phyloP scores from a whole-genome alignment of 2,797 vertebrate species.

The Cheirogaleus major region DNA sequence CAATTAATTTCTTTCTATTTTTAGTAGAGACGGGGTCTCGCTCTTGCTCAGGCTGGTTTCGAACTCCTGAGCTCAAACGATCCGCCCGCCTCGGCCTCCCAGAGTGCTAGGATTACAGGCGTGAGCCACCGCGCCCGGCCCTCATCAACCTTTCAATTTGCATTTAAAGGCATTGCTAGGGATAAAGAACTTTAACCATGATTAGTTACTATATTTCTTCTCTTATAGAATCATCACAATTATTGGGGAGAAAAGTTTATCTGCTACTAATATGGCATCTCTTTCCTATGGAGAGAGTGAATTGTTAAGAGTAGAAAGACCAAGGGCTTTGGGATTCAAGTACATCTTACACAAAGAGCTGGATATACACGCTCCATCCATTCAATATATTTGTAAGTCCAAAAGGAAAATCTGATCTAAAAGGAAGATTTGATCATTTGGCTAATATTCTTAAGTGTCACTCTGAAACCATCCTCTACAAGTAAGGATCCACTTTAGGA shows the following conservation, averaged over 20 bases:
- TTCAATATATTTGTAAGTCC: neutral
- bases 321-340: neutral
- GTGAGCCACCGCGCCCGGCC: too few species aligned
- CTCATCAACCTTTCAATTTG: neutral
- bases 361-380: too few species aligned
- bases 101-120: too few species aligned
- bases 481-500: neutral
- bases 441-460: neutral
- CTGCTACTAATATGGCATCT: neutral
- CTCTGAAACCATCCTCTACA: neutral
- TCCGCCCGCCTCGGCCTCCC: too few species aligned
- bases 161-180: neutral
- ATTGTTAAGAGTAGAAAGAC: neutral
- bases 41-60: too few species aligned
- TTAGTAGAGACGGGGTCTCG: too few species aligned
- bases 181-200: neutral
- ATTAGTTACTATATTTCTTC: neutral
- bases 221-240: neutral
- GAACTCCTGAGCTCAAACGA: too few species aligned
- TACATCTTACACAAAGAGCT: neutral
- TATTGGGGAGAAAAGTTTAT: neutral
- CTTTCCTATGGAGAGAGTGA: neutral
- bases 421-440: neutral
- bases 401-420: neutral
- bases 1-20: too few species aligned